phyloP scores from a whole-genome alignment of 1,140 invertebrate species.

The Cryptotermes secundus region DNA sequence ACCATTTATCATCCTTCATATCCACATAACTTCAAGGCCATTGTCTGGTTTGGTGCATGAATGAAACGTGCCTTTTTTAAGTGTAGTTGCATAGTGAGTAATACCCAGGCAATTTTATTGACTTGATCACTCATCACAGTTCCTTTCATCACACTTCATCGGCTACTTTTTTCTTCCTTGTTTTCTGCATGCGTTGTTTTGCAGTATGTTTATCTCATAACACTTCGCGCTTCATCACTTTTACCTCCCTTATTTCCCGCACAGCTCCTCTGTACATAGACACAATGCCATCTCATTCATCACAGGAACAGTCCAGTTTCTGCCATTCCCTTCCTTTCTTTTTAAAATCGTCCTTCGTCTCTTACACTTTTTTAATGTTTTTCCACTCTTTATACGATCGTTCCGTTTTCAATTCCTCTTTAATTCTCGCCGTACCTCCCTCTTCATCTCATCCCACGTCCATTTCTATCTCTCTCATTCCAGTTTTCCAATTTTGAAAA shows the following conservation, averaged over 20 bases:
- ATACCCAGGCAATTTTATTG: background rate
- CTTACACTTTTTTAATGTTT: background rate
- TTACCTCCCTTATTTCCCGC: background rate
- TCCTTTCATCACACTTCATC: background rate
- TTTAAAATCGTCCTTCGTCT: background rate
- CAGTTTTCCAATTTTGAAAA: conserved; percentile 18
- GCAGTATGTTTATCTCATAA: background rate
- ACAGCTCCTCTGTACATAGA: background rate
- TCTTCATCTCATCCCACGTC: background rate
- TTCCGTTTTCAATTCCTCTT: background rate
- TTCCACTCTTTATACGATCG: background rate
- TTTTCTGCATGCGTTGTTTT: background rate
- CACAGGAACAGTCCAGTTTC: background rate
- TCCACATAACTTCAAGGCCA: too few relatives aligned
- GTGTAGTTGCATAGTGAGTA: background rate
- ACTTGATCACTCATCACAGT: background rate
- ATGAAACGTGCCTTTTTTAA: background rate
- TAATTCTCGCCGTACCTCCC: background rate
- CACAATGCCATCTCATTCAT: background rate
- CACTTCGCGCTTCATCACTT: background rate
- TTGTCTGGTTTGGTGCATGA: background rate
- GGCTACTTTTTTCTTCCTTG: background rate
- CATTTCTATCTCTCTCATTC: conserved; percentile 6
- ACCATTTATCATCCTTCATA: too few relatives aligned
- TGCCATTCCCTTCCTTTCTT: background rate